phyloP scores from a whole-genome alignment of 2,888 invertebrate genomes.

The Eupithecia insigniata region DNA sequence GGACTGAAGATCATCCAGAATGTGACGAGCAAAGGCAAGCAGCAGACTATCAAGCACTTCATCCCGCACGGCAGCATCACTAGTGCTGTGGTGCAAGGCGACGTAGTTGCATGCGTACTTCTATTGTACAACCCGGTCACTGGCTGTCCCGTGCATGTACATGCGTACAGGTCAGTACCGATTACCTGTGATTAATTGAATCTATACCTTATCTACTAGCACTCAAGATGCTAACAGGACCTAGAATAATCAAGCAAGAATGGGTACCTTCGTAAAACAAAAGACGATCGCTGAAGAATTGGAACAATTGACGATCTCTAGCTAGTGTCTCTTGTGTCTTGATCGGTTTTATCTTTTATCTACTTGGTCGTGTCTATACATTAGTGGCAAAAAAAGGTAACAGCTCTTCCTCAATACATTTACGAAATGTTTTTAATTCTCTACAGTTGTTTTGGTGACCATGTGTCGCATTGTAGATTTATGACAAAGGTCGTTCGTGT shows the following conservation, averaged over 20 bases:
- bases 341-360: no score
- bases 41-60: conserved; percentile 94
- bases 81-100: conserved; percentile 94
- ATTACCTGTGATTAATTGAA: no score
- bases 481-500: no score
- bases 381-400: no score
- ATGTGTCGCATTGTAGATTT: no score
- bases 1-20: conserved; percentile 97
- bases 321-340: no score
- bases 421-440: no score
- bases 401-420: no score
- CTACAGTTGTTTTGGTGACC: no score
- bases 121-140: conserved; percentile 97
- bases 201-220: no score
- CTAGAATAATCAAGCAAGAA: background rate
- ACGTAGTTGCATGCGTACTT: conserved; percentile 96
- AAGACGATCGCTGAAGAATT: background rate
- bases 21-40: conserved; percentile 80
- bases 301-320: background rate
- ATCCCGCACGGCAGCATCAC: conserved; percentile 97
- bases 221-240: background rate
- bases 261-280: background rate
- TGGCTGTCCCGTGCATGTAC: conserved; percentile 97
- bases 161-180: conserved; percentile 89
- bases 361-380: no score